phyloP scores from a whole-genome alignment of 2,113 vertebrate genomes.

The Notarius lentiginosus region DNA sequence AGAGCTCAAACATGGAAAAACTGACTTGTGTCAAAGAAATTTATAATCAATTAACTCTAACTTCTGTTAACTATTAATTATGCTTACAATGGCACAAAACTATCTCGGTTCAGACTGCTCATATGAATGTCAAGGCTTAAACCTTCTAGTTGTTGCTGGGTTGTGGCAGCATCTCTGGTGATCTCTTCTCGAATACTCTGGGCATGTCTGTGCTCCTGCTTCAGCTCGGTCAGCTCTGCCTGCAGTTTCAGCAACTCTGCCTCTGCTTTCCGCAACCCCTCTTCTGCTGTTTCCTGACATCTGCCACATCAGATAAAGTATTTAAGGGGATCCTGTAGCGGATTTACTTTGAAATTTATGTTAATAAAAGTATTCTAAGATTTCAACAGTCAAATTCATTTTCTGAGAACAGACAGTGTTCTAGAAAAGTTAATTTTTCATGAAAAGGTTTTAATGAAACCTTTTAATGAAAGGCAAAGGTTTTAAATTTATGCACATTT shows the following conservation, averaged over 20 bases:
- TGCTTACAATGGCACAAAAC: neutral
- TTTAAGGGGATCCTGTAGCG: neutral
- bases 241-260: constrained; percentile 41
- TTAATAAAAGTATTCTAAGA: too few relatives aligned
- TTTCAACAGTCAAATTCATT: too few relatives aligned
- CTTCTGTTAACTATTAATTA: neutral
- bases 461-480: too few relatives aligned
- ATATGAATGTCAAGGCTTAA: neutral
- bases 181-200: neutral
- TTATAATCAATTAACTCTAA: neutral
- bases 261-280: constrained; percentile 56
- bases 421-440: too few relatives aligned
- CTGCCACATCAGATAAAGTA: constrained; percentile 57
- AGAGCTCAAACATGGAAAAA: neutral
- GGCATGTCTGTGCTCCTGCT: constrained; percentile 31
- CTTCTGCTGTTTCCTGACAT: constrained; percentile 67
- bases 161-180: neutral
- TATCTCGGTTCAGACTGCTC: neutral
- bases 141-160: constrained; percentile 32
- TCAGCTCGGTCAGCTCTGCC: constrained; percentile 31
- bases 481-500: too few relatives aligned
- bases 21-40: neutral
- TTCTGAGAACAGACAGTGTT: too few relatives aligned
- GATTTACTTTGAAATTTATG: too few relatives aligned
- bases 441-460: too few relatives aligned